These are phyloP conservation scores for Drosophila jambulina DNA, from an alignment of 1,140 invertebrate genomes.

Conservation along the genomic window DNA sequence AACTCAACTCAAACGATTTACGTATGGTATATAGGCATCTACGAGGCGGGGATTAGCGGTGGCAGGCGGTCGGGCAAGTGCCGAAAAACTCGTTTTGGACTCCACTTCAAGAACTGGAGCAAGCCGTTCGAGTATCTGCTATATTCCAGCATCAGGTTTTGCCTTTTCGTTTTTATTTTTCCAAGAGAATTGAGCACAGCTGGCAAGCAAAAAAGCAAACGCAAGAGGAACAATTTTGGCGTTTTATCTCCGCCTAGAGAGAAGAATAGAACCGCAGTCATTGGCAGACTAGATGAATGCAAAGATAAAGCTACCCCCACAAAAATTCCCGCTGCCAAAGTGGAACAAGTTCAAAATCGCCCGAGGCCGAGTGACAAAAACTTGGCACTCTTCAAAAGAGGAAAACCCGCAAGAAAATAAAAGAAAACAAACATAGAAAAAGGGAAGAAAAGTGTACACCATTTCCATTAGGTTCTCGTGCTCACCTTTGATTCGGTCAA, in stretches of 20 bases:
- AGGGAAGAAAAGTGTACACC: neutral
- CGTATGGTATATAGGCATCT: constrained; percentile 16
- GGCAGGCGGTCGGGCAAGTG: constrained; percentile 40
- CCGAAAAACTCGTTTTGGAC: constrained; percentile 58
- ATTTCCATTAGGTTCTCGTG: constrained; percentile 24
- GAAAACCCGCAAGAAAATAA: constrained; percentile 12
- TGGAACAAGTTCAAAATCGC: constrained; percentile 70
- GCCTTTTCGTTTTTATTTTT: constrained; percentile 19
- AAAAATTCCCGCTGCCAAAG: constrained; percentile 39
- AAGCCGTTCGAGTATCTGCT: constrained; percentile 45
- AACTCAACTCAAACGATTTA: constrained; percentile 47
- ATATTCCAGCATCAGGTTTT: constrained; percentile 48
- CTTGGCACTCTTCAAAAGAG: constrained; percentile 34
- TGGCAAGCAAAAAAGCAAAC: constrained; percentile 29
- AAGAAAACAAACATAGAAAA: constrained; percentile 1
- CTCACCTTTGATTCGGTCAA: constrained; percentile 46
- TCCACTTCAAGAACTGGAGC: constrained; percentile 62
- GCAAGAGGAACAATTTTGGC: constrained; percentile 33
- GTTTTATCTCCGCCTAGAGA: constrained; percentile 42
- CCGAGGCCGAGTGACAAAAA: constrained; percentile 44
- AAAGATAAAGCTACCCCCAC: constrained; percentile 28
- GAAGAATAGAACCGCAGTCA: constrained; percentile 30
- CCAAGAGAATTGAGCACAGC: constrained; percentile 40
- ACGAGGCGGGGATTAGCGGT: constrained; percentile 26
- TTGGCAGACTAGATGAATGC: constrained; percentile 38